Percentiles rank a stretch among this genome's conserved stretches.
Evolutionary conservation across 2,797 vertebrate species (phyloP).

Genomic region (Sebastes paucispinis): DNA sequence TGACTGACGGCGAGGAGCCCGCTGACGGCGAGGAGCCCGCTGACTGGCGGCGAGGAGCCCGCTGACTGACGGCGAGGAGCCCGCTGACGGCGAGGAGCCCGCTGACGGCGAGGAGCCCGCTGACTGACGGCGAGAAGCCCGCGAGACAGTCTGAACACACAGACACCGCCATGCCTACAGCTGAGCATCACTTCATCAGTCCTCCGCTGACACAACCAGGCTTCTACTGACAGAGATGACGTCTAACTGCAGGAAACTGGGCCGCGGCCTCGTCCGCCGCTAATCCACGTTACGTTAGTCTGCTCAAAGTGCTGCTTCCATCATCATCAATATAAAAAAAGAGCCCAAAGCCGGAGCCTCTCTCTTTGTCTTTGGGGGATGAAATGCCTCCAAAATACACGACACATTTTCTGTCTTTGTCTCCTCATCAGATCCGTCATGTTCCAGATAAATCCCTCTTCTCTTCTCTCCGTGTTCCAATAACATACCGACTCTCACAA

Average conservation of each 20-base stretch:
- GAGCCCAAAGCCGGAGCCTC: background rate
- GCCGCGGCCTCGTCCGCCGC: conserved; percentile 1
- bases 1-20: no score
- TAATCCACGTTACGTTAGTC: conserved; percentile 11
- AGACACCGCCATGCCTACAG: background rate
- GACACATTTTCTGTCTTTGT: conserved; percentile 27
- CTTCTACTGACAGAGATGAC: conserved; percentile 27
- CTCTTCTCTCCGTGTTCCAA: background rate
- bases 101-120: no score
- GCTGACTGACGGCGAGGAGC: no score
- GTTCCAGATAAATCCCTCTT: conserved; percentile 7
- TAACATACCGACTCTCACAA: background rate
- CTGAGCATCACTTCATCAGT: background rate
- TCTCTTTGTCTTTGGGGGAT: background rate
- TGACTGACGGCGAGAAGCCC: background rate
- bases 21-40: no score
- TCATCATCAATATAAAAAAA: background rate
- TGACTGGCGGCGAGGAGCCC: no score
- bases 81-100: no score
- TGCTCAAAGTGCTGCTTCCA: conserved; percentile 17
- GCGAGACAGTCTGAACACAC: background rate
- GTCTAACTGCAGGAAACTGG: conserved; percentile 28
- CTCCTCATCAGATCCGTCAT: conserved; percentile 25
- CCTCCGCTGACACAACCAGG: conserved; percentile 37
- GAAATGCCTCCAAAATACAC: conserved; percentile 23